Conservation (phyloP, 2,797 vertebrate genomes). For the Cyprinella venusta region DNA sequence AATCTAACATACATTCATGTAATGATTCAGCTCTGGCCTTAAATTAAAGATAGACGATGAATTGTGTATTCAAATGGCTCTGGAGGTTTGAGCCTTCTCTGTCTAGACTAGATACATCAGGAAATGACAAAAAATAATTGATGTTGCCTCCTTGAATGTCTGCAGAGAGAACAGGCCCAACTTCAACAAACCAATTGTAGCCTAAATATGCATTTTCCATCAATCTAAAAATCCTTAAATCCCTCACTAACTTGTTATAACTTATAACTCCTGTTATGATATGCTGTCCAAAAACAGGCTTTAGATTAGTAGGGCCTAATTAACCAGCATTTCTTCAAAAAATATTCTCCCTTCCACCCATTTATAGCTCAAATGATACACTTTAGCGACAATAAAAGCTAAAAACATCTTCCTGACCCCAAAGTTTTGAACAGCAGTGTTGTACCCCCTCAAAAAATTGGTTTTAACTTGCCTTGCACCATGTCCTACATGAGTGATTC, state of each 20-base stretch:
- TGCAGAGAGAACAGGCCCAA: not conserved
- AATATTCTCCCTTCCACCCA: no score
- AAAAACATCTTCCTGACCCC: not conserved
- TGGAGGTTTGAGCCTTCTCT: conserved; percentile 11
- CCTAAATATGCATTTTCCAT: not conserved
- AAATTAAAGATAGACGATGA: conserved; percentile 37
- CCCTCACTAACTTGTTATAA: not conserved
- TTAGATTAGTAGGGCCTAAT: no score
- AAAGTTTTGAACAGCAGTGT: not conserved
- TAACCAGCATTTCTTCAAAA: not conserved
- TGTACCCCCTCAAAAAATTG: not conserved
- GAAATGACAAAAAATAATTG: conserved; percentile 18
- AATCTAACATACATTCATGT: conserved; percentile 11
- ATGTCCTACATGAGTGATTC: not conserved
- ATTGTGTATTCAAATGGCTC: not conserved
- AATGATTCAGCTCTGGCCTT: conserved; percentile 13
- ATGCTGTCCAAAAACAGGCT: not conserved
- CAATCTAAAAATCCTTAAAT: not conserved
- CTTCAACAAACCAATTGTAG: not conserved
- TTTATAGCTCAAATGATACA: not conserved
- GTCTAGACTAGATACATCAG: conserved; percentile 22
- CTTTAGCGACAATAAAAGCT: not conserved
- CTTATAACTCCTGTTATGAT: not conserved
- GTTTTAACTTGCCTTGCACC: not conserved
- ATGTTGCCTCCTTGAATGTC: not conserved